These are phyloP conservation scores for Drepanosiphum platanoidis DNA, from an alignment of 2,888 invertebrate genomes.

Conservation along the genomic window DNA sequence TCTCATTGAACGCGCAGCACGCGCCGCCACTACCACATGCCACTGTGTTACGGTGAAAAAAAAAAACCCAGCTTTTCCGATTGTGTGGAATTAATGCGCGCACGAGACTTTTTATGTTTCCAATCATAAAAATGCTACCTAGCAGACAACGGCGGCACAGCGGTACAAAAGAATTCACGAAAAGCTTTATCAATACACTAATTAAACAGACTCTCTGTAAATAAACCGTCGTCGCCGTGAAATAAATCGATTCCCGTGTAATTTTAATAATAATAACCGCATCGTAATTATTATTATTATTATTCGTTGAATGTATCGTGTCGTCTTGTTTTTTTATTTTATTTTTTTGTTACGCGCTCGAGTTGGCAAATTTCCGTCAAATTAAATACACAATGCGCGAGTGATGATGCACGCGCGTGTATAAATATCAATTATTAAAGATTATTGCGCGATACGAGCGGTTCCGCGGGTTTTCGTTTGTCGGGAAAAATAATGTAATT, in stretches of 20 bases:
- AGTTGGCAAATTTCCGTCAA: neutral
- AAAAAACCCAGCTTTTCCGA: conserved; percentile 5
- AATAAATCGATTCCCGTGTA: neutral
- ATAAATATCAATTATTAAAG: neutral
- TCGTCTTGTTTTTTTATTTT: neutral
- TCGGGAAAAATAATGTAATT: neutral
- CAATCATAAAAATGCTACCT: conserved; percentile 15
- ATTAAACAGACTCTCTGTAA: conserved; percentile 30
- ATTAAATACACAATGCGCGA: neutral
- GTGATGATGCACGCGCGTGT: neutral
- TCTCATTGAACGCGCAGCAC: conserved; percentile 17
- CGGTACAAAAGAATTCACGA: conserved; percentile 11
- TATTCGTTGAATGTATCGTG: neutral
- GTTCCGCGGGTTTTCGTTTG: neutral
- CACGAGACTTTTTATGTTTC: conserved; percentile 31
- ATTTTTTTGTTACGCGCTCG: neutral
- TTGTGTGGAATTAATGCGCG: conserved; percentile 25
- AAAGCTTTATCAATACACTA: conserved; percentile 28
- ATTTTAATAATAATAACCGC: too few species aligned
- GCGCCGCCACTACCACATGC: neutral
- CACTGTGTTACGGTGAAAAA: neutral
- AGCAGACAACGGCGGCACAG: neutral
- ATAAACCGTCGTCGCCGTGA: neutral
- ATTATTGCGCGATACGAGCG: neutral
- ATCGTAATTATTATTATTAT: conserved; percentile 14